Conservation (phyloP, 2,113 vertebrate genomes). For the Casuarius casuarius region DNA sequence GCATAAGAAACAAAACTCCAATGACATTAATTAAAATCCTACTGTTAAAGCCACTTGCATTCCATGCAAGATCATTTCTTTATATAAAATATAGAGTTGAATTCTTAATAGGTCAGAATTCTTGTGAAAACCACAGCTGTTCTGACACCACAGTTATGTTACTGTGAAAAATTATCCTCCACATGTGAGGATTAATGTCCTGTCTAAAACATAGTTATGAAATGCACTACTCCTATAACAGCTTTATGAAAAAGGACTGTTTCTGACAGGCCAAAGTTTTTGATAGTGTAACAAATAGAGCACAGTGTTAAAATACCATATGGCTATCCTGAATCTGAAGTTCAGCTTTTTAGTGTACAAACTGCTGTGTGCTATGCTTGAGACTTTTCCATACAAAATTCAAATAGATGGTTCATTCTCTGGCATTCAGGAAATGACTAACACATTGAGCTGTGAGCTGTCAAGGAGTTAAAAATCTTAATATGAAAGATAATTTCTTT, state of each 20-base stretch:
- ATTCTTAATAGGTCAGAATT: not conserved
- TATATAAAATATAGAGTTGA: not conserved
- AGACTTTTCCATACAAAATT: not conserved
- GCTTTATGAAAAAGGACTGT: not conserved
- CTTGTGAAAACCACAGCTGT: not conserved
- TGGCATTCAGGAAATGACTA: not conserved
- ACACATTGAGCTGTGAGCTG: not conserved
- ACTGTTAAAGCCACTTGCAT: not conserved
- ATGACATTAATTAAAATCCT: not conserved
- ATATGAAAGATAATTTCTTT: not conserved
- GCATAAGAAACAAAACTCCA: not conserved
- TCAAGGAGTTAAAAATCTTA: conserved; percentile 1
- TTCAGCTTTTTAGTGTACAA: not conserved
- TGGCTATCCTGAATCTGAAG: not conserved
- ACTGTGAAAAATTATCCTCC: not conserved
- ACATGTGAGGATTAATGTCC: not conserved
- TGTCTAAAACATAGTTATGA: not conserved
- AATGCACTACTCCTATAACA: not conserved
- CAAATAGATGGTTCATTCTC: not conserved
- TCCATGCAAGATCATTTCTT: not conserved
- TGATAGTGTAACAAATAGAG: not conserved
- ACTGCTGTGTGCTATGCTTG: not conserved
- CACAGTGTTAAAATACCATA: not conserved
- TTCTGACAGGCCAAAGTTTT: not conserved
- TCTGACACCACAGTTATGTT: not conserved